These are phyloP conservation scores for Enteromius mattozi DNA, from an alignment of 2,797 vertebrate species.

Conservation along the genomic window DNA sequence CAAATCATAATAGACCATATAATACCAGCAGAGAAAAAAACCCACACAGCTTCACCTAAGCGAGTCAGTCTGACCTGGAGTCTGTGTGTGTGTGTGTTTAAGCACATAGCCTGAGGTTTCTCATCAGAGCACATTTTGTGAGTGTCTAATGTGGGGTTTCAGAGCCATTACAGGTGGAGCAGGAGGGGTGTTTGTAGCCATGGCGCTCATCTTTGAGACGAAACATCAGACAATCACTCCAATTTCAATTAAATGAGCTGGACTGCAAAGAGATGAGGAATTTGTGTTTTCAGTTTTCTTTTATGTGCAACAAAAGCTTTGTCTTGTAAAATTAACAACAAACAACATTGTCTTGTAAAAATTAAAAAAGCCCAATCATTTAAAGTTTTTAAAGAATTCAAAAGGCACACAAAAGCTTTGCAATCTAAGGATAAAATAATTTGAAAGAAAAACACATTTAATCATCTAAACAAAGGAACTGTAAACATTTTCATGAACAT, in stretches of 20 bases:
- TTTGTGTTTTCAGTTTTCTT: slow-evolving; percentile 4
- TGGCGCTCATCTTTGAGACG: neutral
- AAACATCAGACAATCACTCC: slow-evolving; percentile 11
- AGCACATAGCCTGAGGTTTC: neutral
- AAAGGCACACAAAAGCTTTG: neutral
- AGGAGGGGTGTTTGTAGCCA: neutral
- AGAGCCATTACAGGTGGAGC: slow-evolving; percentile 14
- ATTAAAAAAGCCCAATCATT: slow-evolving; percentile 15
- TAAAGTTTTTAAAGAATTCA: slow-evolving; percentile 7
- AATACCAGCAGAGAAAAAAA: neutral
- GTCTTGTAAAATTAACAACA: neutral
- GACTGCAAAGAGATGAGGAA: neutral
- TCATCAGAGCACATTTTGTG: slow-evolving; percentile 17
- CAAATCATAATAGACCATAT: slow-evolving; percentile 15
- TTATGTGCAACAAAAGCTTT: neutral
- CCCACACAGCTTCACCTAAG: neutral
- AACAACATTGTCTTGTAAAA: neutral
- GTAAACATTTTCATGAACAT: neutral
- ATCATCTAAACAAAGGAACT: slow-evolving; percentile 13
- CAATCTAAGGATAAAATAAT: neutral
- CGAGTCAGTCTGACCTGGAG: neutral
- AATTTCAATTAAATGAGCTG: slow-evolving; percentile 11
- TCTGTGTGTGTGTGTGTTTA: neutral
- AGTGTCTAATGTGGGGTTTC: slow-evolving; percentile 9
- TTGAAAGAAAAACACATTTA: slow-evolving; percentile 11